phyloP scores from a whole-genome alignment of 2,888 invertebrate genomes.

The Sturmia bella region DNA sequence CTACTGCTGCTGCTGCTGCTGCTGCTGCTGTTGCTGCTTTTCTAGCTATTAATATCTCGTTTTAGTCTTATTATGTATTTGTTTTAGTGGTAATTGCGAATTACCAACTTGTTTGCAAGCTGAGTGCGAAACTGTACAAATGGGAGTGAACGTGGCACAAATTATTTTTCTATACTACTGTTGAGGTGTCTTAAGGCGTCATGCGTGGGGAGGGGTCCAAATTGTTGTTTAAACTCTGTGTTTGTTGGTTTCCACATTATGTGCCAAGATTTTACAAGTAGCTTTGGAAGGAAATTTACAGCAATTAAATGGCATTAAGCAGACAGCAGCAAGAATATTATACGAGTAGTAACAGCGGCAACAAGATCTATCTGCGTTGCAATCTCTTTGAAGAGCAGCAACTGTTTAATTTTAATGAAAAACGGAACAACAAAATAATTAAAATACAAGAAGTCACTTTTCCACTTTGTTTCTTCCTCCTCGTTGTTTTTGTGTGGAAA shows the following conservation, averaged over 20 bases:
- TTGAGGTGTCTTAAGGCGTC: conserved; percentile 25
- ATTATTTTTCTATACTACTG: conserved; percentile 17
- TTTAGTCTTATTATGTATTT: conserved; percentile 80
- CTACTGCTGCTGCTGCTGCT: conserved; percentile 65
- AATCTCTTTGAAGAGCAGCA: conserved; percentile 44
- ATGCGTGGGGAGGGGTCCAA: background rate
- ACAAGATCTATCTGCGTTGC: conserved; percentile 1
- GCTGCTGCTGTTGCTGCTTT: conserved; percentile 58
- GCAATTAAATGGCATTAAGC: conserved; percentile 67
- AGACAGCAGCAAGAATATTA: conserved; percentile 39
- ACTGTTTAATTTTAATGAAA: conserved; percentile 62
- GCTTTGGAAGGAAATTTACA: conserved; percentile 60
- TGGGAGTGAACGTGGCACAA: conserved; percentile 15
- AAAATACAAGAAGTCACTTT: conserved; percentile 38
- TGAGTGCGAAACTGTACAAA: conserved; percentile 25
- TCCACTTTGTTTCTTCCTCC: conserved; percentile 1
- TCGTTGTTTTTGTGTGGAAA: background rate
- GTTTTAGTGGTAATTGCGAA: conserved; percentile 79
- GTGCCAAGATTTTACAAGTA: conserved; percentile 67
- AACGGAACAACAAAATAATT: conserved; percentile 61
- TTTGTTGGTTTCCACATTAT: conserved; percentile 62
- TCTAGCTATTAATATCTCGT: conserved; percentile 78
- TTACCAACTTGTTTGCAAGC: conserved; percentile 69
- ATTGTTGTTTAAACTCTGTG: conserved; percentile 33
- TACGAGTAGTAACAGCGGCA: conserved; percentile 39